Conservation (phyloP, 1,140 invertebrate species). For the Pogonus chalceus region DNA sequence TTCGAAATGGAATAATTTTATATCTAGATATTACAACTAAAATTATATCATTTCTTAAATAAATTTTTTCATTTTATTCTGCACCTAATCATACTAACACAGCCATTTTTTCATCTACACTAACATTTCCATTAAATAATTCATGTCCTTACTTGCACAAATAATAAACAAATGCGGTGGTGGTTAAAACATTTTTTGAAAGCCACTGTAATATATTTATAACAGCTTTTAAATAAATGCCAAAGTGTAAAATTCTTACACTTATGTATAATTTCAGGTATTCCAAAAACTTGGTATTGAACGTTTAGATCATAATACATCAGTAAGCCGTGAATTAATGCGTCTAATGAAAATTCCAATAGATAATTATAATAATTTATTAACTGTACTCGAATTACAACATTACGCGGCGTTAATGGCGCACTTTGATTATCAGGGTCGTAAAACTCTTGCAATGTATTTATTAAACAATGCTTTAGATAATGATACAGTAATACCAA, state of each 20-base stretch:
- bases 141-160: too few relatives aligned
- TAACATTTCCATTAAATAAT: too few relatives aligned
- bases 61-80: too few relatives aligned
- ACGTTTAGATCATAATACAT: slow-evolving; percentile 64
- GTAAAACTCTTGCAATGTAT: slow-evolving; percentile 79
- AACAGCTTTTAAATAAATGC: background rate
- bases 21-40: too few relatives aligned
- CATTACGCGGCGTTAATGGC: slow-evolving; percentile 78
- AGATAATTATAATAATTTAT: slow-evolving; percentile 88
- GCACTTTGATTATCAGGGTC: slow-evolving; percentile 82
- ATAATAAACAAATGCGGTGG: too few relatives aligned
- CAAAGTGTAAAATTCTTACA: background rate
- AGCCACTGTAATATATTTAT: too few relatives aligned
- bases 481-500: slow-evolving; percentile 78
- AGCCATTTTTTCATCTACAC: too few relatives aligned
- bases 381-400: slow-evolving; percentile 73
- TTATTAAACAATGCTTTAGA: slow-evolving; percentile 82
- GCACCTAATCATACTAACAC: too few relatives aligned
- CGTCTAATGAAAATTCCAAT: slow-evolving; percentile 89
- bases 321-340: slow-evolving; percentile 84
- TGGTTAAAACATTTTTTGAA: too few relatives aligned
- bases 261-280: slow-evolving; percentile 23
- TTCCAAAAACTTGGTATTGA: slow-evolving; percentile 33
- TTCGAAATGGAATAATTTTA: too few relatives aligned
- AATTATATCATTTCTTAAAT: too few relatives aligned